Conservation (phyloP, 2,888 invertebrate genomes). For the Vesta saturnalis region DNA sequence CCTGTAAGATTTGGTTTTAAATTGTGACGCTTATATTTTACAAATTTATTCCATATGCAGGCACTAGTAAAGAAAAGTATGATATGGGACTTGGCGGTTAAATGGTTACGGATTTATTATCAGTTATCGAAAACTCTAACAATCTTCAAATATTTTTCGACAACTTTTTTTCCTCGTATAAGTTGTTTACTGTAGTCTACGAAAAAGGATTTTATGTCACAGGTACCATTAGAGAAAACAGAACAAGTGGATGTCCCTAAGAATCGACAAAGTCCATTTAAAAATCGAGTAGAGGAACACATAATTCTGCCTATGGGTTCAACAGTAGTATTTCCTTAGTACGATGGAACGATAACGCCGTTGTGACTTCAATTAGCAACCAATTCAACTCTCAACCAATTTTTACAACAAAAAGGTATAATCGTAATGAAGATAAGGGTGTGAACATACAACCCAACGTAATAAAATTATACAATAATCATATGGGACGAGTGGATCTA, state of each 20-base stretch:
- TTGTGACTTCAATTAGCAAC: too few species aligned
- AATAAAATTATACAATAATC: background rate
- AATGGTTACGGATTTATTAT: background rate
- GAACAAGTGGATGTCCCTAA: too few species aligned
- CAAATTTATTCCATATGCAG: background rate
- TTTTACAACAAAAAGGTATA: too few species aligned
- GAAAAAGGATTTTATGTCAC: background rate
- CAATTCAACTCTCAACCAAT: too few species aligned
- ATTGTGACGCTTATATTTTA: slow-evolving; percentile 35
- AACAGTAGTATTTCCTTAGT: too few species aligned
- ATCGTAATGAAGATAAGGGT: too few species aligned
- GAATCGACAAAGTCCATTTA: too few species aligned
- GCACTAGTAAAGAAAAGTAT: background rate
- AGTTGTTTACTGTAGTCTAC: background rate
- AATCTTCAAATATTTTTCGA: background rate
- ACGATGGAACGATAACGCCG: too few species aligned
- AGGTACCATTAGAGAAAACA: background rate
- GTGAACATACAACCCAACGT: too few species aligned
- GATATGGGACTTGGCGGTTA: background rate
- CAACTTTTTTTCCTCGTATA: background rate
- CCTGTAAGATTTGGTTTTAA: slow-evolving; percentile 6
- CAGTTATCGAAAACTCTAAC: background rate
- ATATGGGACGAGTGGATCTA: background rate
- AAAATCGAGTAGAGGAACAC: too few species aligned
- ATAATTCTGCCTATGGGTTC: too few species aligned